phyloP scores from a whole-genome alignment of 2,888 invertebrate genomes.

The Griposia aprilina region DNA sequence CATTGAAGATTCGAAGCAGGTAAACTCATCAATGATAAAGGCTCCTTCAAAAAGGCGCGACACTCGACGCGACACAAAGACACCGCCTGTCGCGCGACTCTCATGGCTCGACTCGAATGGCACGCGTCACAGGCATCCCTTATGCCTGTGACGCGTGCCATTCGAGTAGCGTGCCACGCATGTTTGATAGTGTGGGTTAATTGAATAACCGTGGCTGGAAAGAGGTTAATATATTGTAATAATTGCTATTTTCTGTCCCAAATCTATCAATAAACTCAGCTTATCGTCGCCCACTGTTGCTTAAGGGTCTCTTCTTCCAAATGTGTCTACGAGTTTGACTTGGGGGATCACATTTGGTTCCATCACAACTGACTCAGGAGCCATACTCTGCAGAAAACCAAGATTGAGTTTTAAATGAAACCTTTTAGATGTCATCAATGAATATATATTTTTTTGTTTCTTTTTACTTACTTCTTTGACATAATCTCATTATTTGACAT shows the following conservation, averaged over 20 bases:
- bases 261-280: not conserved
- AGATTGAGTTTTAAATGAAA: not conserved
- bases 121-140: too few species aligned
- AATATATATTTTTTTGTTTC: too few species aligned
- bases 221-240: not conserved
- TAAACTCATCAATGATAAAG: not conserved
- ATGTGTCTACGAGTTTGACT: not conserved
- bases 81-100: too few species aligned
- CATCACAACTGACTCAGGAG: not conserved
- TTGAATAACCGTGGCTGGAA: not conserved
- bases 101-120: too few species aligned
- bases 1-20: not conserved
- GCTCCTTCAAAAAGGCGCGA: too few species aligned
- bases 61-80: too few species aligned
- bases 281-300: not conserved
- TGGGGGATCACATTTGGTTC: not conserved
- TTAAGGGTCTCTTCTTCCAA: not conserved
- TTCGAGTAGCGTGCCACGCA: too few species aligned
- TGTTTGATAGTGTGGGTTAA: not conserved
- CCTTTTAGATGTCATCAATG: not conserved
- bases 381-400: not conserved
- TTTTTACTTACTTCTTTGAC: too few species aligned
- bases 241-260: not conserved
- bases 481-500: too few species aligned
- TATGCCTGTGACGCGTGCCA: too few species aligned